Conservation (phyloP, 2,888 invertebrate genomes). For the Metacarcinus magister region DNA sequence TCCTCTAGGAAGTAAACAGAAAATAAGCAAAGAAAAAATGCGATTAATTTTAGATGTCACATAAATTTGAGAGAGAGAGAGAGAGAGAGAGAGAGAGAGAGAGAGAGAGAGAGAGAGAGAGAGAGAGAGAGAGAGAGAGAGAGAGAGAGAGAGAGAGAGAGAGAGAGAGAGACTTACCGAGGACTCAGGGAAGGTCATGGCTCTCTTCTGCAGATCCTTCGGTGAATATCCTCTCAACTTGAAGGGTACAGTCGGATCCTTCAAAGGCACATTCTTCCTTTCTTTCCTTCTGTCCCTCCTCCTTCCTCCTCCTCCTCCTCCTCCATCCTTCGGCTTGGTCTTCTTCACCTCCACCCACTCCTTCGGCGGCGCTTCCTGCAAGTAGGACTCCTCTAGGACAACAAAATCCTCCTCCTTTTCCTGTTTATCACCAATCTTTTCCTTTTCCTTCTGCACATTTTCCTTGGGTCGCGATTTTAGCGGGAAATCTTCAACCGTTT, state of each 20-base stretch:
- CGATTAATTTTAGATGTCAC: no score
- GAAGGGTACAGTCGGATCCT: neutral
- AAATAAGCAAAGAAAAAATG: neutral
- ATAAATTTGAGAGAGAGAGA: no score
- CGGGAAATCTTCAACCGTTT: neutral
- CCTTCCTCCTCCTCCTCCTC: neutral
- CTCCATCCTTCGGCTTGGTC: neutral
- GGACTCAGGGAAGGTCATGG: neutral
- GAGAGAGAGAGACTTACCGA: neutral
- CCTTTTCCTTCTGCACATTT: neutral
- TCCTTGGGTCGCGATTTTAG: neutral
- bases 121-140: neutral
- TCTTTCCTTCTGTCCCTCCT: neutral
- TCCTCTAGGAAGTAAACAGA: neutral
- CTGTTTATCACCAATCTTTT: no score
- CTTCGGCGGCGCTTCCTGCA: neutral
- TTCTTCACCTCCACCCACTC: constrained; percentile 26
- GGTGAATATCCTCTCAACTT: neutral
- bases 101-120: no score
- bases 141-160: neutral
- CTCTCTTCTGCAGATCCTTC: neutral
- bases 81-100: no score
- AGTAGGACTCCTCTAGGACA: neutral
- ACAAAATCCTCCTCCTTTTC: no score
- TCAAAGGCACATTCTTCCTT: neutral